Conservation (phyloP, 2,888 invertebrate genomes). For the Drosophila multiciliata region DNA sequence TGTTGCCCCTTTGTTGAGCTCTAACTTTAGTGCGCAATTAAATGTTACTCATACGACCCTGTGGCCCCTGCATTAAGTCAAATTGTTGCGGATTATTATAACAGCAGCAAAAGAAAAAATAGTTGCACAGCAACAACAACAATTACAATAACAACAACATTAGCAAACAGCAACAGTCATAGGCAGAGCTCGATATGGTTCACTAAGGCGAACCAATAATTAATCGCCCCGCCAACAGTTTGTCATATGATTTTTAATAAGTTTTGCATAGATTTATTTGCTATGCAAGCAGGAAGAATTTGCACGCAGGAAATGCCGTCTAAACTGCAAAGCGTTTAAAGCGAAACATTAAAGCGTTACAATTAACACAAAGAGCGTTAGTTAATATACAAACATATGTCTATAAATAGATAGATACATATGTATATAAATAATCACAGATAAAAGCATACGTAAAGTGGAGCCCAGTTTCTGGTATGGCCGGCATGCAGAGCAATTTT, state of each 20-base stretch:
- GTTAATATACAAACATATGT: conserved; percentile 55
- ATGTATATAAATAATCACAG: conserved; percentile 42
- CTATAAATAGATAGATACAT: conserved; percentile 32
- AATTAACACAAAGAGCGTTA: conserved; percentile 75
- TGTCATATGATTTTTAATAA: conserved; percentile 76
- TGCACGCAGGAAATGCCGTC: conserved; percentile 69
- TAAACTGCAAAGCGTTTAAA: conserved; percentile 61
- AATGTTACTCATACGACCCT: conserved; percentile 80
- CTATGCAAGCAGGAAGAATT: conserved; percentile 70
- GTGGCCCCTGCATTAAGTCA: conserved; percentile 72
- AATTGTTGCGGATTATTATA: conserved; percentile 71
- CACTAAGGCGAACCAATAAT: conserved; percentile 52
- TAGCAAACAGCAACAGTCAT: conserved; percentile 6
- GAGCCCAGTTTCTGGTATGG: conserved; percentile 58
- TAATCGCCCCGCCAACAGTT: conserved; percentile 61
- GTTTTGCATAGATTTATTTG: conserved; percentile 79
- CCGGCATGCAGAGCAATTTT: conserved; percentile 69
- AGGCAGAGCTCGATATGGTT: conserved; percentile 30
- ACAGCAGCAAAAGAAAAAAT: conserved; percentile 16
- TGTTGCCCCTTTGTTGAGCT: conserved; percentile 51
- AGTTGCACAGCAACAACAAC: conserved; percentile 6
- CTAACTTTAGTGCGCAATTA: conserved; percentile 60
- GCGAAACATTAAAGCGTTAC: conserved; percentile 64
- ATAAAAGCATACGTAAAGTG: conserved; percentile 11
- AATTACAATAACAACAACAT: background rate